Percentiles rank a stretch among this genome's conserved stretches.
These are phyloP conservation scores for Himalopsyche anomala DNA, from an alignment of 2,888 invertebrate species.

Conservation along the genomic window DNA sequence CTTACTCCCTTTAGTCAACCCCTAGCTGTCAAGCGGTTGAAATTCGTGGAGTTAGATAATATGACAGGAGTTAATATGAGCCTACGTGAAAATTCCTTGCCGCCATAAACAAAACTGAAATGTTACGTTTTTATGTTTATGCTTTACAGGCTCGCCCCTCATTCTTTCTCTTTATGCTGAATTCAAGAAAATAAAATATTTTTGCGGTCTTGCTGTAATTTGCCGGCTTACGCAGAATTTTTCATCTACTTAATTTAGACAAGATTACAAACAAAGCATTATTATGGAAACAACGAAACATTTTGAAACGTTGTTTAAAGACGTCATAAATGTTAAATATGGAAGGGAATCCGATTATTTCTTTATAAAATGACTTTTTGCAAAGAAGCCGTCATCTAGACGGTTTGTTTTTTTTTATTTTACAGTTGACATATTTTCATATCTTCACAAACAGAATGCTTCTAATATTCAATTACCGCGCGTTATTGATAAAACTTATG, in stretches of 20 bases:
- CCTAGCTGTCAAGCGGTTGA: constrained; percentile 32
- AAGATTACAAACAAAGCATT: constrained; percentile 40
- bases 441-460: no score
- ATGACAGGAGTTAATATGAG: constrained; percentile 46
- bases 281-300: constrained; percentile 1
- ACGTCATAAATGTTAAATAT: constrained; percentile 27
- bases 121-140: constrained; percentile 36
- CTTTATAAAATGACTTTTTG: constrained; percentile 14
- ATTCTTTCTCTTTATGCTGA: constrained; percentile 42
- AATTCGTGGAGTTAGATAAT: constrained; percentile 20
- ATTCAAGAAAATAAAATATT: constrained; percentile 42
- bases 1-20: constrained; percentile 27
- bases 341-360: constrained; percentile 19
- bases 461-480: no score
- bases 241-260: constrained; percentile 40
- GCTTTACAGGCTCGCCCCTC: constrained; percentile 36
- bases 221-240: constrained; percentile 35
- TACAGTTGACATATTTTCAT: no score
- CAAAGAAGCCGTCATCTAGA: neutral
- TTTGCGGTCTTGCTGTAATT: constrained; percentile 30
- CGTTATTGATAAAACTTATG: no score
- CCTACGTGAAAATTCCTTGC: constrained; percentile 44
- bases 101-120: constrained; percentile 41
- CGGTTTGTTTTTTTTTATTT: no score
- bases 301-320: constrained; percentile 38